Evolutionary conservation across 2,113 vertebrate species (phyloP).

Genomic region (Cnemophilus loriae): DNA sequence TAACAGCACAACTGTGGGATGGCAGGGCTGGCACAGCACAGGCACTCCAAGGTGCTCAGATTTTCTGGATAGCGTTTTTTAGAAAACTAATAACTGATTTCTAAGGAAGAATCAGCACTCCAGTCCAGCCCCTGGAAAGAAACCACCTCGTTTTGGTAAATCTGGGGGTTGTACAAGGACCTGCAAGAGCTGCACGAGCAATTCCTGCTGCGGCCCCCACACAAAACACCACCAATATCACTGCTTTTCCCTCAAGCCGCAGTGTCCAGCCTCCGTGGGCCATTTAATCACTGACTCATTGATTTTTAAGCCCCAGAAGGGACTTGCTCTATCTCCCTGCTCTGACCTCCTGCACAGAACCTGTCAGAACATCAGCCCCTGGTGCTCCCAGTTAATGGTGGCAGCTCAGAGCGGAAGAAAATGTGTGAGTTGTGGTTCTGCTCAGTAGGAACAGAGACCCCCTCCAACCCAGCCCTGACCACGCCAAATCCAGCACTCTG

Average conservation of each 20-base stretch:
- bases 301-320: background rate
- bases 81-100: background rate
- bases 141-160: background rate
- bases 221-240: background rate
- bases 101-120: background rate
- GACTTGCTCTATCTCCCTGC: background rate
- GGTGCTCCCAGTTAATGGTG: background rate
- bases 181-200: background rate
- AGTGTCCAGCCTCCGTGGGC: background rate
- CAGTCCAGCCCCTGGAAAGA: background rate
- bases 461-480: background rate
- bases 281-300: background rate
- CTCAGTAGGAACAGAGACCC: background rate
- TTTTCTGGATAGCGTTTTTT: fast-evolving
- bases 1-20: background rate
- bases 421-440: background rate
- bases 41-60: background rate
- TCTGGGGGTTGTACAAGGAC: background rate
- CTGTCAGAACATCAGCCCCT: background rate
- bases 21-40: background rate
- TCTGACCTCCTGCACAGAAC: background rate
- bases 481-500: background rate
- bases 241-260: background rate
- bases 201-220: background rate
- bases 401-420: background rate